Evolutionary conservation across 2,113 vertebrate genomes (phyloP).

Genomic region (Epinephelus cyanopodus): DNA sequence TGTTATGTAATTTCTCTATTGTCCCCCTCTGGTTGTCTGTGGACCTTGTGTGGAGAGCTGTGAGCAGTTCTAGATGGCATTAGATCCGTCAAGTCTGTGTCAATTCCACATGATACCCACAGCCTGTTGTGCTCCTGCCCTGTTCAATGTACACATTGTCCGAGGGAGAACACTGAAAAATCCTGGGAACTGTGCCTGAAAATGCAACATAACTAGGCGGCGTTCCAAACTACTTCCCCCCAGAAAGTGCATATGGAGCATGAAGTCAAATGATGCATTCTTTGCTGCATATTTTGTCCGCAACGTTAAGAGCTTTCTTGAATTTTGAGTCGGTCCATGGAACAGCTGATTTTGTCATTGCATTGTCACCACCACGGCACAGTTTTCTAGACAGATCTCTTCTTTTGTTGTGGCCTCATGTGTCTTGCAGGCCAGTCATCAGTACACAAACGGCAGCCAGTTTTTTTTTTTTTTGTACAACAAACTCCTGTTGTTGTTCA

Average conservation of each 20-base stretch:
- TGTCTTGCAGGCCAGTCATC: constrained; percentile 62
- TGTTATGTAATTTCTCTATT: constrained; percentile 64
- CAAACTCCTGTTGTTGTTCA: constrained; percentile 52
- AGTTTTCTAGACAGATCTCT: constrained; percentile 60
- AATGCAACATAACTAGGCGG: constrained; percentile 47
- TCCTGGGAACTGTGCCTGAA: constrained; percentile 50
- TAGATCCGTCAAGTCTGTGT: constrained; percentile 57
- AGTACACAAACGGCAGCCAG: constrained; percentile 34
- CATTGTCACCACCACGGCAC: constrained; percentile 42
- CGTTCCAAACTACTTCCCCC: constrained; percentile 48
- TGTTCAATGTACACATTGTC: constrained; percentile 76
- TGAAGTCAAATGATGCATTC: constrained; percentile 52
- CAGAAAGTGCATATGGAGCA: constrained; percentile 48
- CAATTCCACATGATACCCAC: constrained; percentile 67
- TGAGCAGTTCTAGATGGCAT: constrained; percentile 51
- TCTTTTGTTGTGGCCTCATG: constrained; percentile 56
- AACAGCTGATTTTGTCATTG: constrained; percentile 63
- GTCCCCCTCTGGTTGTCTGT: constrained; percentile 44
- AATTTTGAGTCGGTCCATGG: constrained; percentile 45
- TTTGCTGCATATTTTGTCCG: constrained; percentile 39
- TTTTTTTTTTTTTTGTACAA: constrained; percentile 38
- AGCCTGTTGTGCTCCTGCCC: constrained; percentile 44
- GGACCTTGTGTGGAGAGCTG: constrained; percentile 36
- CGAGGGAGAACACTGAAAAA: constrained; percentile 48
- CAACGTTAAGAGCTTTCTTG: constrained; percentile 58